Base-by-base conservation (phyloP, 2,888 invertebrate genomes). In the Lasioglossum villosulum region DNA sequence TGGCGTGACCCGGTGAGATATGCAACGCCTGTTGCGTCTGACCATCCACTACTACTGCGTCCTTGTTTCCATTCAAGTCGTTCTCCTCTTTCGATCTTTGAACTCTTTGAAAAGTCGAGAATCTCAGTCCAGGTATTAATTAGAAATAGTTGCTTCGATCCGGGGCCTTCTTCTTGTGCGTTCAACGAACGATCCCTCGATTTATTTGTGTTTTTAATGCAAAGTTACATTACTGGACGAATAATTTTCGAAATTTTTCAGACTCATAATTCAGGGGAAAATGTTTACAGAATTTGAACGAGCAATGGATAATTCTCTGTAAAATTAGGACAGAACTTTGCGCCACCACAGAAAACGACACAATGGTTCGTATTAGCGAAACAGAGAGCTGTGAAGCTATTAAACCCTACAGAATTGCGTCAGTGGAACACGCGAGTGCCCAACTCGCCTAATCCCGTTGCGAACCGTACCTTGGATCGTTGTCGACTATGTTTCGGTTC, bases 11-110 rank as follows among this genome's bases (percentile, higher is more conserved):
- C 19, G 23, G n/a, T 34, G 30, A 63, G 27, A 45, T 30, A n/a
- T 34, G 19, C n/a, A 45, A 45, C 27, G 76, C 37, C 76, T 76
- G 66, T 66, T 23, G 76, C 66, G 34, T n/a, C 76, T n/a, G 66
- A n/a, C 12, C 76, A 34, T 23, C 59, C 52, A 19, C 19, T 59
- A 37, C 19, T n/a, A 56, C n/a, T n/a, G 56, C 12, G n/a, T n/a
- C n/a, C n/a, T 56, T 56, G 56, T 56, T 56, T 56, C 56, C 56
- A 56, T 56, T 56, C 56, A 56, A 56, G n/a, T 56, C 56, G 56
- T 12, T 56, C n/a, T 56, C 12, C 12, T 1, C 56, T n/a, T n/a
- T 12, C 12, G 56, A 56, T 23, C 4, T 12, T 10, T n/a, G n/a
- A 12, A n/a, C 12, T 12, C n/a, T n/a, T 56, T 56, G 56, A 56